Percentiles rank a stretch among this genome's conserved stretches.
Evolutionary conservation across 2,888 invertebrate species (phyloP).

Genomic region (Melinaea marsaeus): DNA sequence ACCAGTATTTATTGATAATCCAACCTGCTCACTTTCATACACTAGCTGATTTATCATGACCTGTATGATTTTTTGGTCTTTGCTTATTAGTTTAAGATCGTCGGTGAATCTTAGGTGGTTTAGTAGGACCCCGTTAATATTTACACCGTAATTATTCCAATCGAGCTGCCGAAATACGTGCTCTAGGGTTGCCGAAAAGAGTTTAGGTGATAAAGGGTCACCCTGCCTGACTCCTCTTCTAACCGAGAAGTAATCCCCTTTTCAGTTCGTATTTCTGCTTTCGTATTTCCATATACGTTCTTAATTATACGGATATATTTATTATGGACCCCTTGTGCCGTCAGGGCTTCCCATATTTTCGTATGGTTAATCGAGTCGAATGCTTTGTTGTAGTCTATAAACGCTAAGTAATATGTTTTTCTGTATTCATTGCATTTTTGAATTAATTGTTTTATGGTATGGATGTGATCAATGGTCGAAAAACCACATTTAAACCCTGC

Average conservation of each 20-base stretch:
- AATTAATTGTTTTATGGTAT: slow-evolving; percentile 15
- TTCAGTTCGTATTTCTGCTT: slow-evolving; percentile 10
- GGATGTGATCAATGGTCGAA: background rate
- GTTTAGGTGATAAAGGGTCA: slow-evolving; percentile 27
- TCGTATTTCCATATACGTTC: slow-evolving; percentile 11
- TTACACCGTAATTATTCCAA: too few relatives aligned
- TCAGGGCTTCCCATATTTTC: slow-evolving; percentile 3
- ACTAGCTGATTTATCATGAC: too few relatives aligned
- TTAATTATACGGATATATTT: slow-evolving; percentile 15
- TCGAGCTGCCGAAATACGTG: too few relatives aligned
- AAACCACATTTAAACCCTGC: slow-evolving; percentile 11
- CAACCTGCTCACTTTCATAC: too few relatives aligned
- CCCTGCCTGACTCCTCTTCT: slow-evolving; percentile 7
- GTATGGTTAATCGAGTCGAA: too few relatives aligned
- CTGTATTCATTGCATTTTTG: slow-evolving; percentile 9
- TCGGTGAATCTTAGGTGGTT: too few relatives aligned
- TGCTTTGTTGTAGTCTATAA: too few relatives aligned
- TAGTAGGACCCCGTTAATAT: too few relatives aligned
- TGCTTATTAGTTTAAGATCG: too few relatives aligned
- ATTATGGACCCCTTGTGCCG: slow-evolving; percentile 6
- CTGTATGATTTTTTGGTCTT: too few relatives aligned
- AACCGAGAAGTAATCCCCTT: slow-evolving; percentile 9
- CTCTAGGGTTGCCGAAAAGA: slow-evolving; percentile 20
- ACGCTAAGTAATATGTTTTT: background rate
- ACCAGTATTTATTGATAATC: too few relatives aligned